phyloP scores from a whole-genome alignment of 53 echinoderm and acorn worm genomes.

The Paracentrotus lividus region DNA sequence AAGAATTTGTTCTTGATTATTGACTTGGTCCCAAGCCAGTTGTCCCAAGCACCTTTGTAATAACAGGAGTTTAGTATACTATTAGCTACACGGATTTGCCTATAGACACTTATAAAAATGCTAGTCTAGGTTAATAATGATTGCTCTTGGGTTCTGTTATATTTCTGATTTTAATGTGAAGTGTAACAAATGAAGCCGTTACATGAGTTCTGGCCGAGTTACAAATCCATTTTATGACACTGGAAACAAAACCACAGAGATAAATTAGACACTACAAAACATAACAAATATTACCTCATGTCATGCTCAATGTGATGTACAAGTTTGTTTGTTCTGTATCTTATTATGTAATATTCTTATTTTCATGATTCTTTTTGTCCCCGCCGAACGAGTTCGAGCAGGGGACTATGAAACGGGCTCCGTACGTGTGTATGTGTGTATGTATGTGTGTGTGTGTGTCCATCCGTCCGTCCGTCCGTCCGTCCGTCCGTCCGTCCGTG shows the following conservation, averaged over 20 bases:
- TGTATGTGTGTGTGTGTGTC: no score
- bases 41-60: no score
- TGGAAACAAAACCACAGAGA: background rate
- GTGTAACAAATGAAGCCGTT: conserved; percentile 17
- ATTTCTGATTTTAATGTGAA: background rate
- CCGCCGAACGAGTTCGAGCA: no score
- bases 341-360: background rate
- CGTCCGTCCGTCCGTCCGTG: no score
- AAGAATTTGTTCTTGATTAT: no score
- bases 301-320: background rate
- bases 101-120: background rate
- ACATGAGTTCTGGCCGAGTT: background rate
- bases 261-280: background rate
- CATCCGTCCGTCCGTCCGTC: no score
- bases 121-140: background rate
- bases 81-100: no score
- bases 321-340: background rate
- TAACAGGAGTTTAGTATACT: no score
- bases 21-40: no score
- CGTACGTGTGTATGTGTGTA: no score
- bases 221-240: background rate
- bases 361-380: background rate
- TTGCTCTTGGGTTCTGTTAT: no score
- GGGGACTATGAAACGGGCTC: no score
- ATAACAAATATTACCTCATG: background rate